These are phyloP conservation scores for Brachionichthys hirsutus DNA, from an alignment of 2,113 vertebrate species.

Conservation along the genomic window DNA sequence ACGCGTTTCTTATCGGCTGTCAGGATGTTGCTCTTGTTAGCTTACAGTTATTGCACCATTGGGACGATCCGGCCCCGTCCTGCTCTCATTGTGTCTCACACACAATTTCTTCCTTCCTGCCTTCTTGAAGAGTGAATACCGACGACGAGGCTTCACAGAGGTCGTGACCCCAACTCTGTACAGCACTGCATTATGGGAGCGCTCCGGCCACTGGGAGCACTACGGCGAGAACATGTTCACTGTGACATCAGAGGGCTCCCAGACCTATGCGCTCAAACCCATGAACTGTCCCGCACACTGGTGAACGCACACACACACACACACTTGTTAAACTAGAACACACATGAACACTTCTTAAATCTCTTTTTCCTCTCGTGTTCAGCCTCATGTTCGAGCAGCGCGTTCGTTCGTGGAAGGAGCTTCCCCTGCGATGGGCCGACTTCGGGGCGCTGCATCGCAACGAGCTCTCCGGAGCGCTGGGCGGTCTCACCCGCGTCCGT, in stretches of 20 bases:
- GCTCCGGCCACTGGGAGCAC: slow-evolving; percentile 92
- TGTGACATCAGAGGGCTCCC: slow-evolving; percentile 69
- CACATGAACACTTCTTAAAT: not conserved
- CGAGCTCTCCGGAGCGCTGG: slow-evolving; percentile 83
- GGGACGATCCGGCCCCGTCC: slow-evolving; percentile 26
- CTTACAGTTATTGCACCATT: slow-evolving; percentile 21
- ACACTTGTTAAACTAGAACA: not conserved
- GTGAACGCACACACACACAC: slow-evolving; percentile 66
- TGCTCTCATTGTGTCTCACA: slow-evolving; percentile 26
- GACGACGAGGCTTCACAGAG: slow-evolving; percentile 84
- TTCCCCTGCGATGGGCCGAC: slow-evolving; percentile 89
- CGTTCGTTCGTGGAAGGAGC: slow-evolving; percentile 89
- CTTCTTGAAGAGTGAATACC: slow-evolving; percentile 82
- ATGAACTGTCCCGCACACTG: slow-evolving; percentile 98
- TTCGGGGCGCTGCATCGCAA: slow-evolving; percentile 91
- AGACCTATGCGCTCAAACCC: slow-evolving; percentile 88
- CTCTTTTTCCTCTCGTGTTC: slow-evolving; percentile 14
- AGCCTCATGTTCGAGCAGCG: slow-evolving; percentile 93
- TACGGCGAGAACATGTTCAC: slow-evolving; percentile 90
- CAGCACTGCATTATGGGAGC: slow-evolving; percentile 86
- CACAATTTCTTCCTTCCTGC: slow-evolving; percentile 39
- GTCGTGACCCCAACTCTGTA: slow-evolving; percentile 90
- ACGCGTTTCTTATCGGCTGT: slow-evolving; percentile 1
- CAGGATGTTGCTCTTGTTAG: slow-evolving; percentile 49
- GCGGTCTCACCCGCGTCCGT: slow-evolving; percentile 85